Evolutionary conservation across 2,113 vertebrate species (phyloP), one percentile per base, ranked within the genome.

Genomic region (Solea solea): DNA sequence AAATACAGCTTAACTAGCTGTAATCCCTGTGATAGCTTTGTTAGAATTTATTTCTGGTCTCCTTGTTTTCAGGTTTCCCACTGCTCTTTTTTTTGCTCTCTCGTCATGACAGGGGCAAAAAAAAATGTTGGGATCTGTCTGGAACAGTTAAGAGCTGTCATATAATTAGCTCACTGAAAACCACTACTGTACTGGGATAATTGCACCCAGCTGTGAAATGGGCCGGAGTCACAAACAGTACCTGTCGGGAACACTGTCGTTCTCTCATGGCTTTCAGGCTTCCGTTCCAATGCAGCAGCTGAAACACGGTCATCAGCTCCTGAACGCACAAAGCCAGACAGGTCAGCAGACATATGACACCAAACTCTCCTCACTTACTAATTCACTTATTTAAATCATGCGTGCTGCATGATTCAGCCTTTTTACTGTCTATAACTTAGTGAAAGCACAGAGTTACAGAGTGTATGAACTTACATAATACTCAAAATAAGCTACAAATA

Each of bases 241-340:
- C 97, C 96, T 99, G 97, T 72, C 97, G 93, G 0, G 97, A 99
- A 81, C 97, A 99, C 90, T 99, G 97, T 14, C 97, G 90, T 85
- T 99, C 97, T 42, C 97, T 92, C 97, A 99, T 99, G 84, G 97
- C 97, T 83, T 97, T 99, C 14, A 99, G 95, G 89, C 97, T 99
- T 73, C 97, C 97, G 0, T 99, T 99, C 97, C 97, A 99, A 66
- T 99, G 97, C 72, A 99, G 66, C 79, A 99, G 93, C 88, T 99
- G 97, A 86, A 99, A 99, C 27, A 99, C 97, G 0, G 97, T 99
- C 97, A 99, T 99, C 90, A 99, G 93, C 88, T 99, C 97, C 97
- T 99, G 88, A 49, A 67, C 16, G 74, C 0, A 67, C 81, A 80
- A 76, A 81, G 52, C 77, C 64, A 73, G 27, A 16, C 48, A 2